These are phyloP conservation scores for Clitarchus hookeri DNA, from an alignment of 2,888 invertebrate species.

Conservation along the genomic window DNA sequence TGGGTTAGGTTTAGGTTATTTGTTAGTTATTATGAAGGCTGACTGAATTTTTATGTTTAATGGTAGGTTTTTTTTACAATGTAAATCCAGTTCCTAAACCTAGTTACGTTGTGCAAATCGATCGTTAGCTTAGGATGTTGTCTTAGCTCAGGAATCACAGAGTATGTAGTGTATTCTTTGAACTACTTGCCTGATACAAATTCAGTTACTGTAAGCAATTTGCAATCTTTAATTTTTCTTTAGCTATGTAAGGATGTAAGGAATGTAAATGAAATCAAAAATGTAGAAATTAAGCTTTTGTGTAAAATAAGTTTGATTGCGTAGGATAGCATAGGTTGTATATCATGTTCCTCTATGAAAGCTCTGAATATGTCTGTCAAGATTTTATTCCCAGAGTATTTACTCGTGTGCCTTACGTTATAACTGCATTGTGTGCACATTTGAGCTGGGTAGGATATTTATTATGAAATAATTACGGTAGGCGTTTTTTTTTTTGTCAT, in stretches of 20 bases:
- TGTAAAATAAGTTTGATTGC: neutral
- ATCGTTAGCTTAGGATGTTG: neutral
- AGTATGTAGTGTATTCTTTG: neutral
- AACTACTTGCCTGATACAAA: neutral
- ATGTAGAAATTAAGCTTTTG: neutral
- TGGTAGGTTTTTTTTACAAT: neutral
- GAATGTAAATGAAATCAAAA: neutral
- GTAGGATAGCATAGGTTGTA: slow-evolving; percentile 1
- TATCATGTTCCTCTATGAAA: neutral
- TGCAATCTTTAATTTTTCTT: neutral
- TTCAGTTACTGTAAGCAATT: neutral
- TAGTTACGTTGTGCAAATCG: neutral
- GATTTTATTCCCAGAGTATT: neutral
- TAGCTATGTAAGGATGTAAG: neutral
- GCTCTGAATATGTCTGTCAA: slow-evolving; percentile 1
- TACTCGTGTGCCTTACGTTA: neutral
- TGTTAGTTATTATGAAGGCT: neutral
- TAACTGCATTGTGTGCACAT: neutral
- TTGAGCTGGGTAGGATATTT: neutral
- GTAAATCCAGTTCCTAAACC: neutral
- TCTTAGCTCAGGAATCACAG: neutral
- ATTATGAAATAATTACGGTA: too few relatives aligned
- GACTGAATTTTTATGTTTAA: neutral
- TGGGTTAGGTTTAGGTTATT: neutral
- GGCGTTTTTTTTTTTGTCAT: too few relatives aligned